A percentile compares a stretch with the other conserved stretches of the same genome.
phyloP scores from a whole-genome alignment of 2,113 vertebrate species.

The Carlito syrichta region DNA sequence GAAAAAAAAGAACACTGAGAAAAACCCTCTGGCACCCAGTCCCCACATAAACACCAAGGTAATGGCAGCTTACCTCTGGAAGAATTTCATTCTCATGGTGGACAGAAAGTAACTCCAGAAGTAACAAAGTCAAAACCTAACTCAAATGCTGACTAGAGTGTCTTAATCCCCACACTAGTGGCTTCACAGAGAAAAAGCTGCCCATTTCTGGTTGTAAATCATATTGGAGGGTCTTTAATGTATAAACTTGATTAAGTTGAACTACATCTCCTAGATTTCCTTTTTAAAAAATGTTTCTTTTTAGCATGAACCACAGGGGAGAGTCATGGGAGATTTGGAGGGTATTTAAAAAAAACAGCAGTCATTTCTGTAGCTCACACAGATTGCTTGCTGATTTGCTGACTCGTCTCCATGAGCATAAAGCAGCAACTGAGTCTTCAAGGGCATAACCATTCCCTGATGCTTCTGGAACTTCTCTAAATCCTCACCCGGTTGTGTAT shows the following conservation, averaged over 20 bases:
- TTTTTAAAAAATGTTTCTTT: background rate
- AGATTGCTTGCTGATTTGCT: background rate
- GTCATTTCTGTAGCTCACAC: background rate
- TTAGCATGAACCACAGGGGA: background rate
- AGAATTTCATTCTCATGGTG: background rate
- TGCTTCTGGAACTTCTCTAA: background rate
- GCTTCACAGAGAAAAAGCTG: background rate
- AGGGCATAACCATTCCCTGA: accelerated
- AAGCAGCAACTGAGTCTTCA: background rate
- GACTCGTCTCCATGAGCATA: too few species aligned
- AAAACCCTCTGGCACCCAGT: too few species aligned
- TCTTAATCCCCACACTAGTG: background rate
- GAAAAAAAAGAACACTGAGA: background rate
- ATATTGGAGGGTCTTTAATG: background rate
- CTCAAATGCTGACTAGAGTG: background rate
- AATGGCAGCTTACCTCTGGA: background rate
- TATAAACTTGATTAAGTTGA: background rate
- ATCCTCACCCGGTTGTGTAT: background rate
- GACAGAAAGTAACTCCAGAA: background rate
- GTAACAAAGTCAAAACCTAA: background rate
- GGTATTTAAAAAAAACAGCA: background rate
- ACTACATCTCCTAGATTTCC: background rate
- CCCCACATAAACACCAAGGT: background rate
- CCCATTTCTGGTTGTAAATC: background rate
- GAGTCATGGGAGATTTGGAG: background rate